These are phyloP conservation scores for Okamejei kenojei DNA, from an alignment of 2,797 vertebrate species.

Conservation along the genomic window DNA sequence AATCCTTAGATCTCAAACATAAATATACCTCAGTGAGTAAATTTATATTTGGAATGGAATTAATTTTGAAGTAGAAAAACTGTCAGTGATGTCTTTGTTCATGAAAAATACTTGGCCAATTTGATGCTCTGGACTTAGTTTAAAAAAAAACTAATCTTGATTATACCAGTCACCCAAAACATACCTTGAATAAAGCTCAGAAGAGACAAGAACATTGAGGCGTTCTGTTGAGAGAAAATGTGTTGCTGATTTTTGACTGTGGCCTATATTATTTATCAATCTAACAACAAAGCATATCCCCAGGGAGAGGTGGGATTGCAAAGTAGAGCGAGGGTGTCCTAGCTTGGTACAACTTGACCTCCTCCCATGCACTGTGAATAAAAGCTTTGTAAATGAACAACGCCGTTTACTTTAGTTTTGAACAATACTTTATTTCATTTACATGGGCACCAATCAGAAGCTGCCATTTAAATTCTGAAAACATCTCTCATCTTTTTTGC, in stretches of 20 bases:
- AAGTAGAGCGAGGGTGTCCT: slow-evolving; percentile 25
- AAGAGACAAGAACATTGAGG: background rate
- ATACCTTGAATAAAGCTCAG: background rate
- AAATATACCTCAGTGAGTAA: too few species aligned
- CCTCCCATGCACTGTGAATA: background rate
- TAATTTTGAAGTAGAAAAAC: background rate
- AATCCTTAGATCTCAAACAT: too few species aligned
- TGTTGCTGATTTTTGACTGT: slow-evolving; percentile 37
- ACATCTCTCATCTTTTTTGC: background rate
- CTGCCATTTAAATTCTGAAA: background rate
- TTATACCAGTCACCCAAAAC: too few species aligned
- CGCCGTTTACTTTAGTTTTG: background rate
- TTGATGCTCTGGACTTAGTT: background rate
- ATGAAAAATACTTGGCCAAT: background rate
- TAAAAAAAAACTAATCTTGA: background rate
- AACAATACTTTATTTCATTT: background rate
- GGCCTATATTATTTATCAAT: slow-evolving; percentile 40
- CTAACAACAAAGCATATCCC: slow-evolving; percentile 43
- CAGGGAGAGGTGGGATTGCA: slow-evolving; percentile 37
- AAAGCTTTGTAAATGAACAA: background rate
- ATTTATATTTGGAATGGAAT: background rate
- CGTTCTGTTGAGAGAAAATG: background rate
- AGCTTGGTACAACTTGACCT: background rate
- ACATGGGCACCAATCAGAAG: background rate
- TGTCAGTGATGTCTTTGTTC: background rate